Percentiles rank a stretch among this genome's conserved stretches.
Evolutionary conservation across 2,797 vertebrate genomes (phyloP).

Genomic region (Artibeus lituratus): DNA sequence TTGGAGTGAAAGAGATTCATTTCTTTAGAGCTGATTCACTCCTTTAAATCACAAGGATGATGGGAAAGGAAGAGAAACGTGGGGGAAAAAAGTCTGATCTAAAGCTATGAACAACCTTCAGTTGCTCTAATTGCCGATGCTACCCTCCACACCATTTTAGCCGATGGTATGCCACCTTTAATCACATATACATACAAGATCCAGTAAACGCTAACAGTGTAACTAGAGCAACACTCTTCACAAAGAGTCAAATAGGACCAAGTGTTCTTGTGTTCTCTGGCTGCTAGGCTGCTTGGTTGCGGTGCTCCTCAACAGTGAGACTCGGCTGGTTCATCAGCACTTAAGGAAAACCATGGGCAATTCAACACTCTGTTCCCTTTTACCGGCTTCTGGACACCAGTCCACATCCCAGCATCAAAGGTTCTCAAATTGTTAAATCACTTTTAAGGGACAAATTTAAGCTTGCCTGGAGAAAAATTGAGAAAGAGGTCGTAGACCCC

Average conservation of each 20-base stretch:
- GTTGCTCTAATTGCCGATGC: neutral
- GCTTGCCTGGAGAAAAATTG: neutral
- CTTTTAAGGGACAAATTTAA: slow-evolving; percentile 10
- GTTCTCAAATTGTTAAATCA: neutral
- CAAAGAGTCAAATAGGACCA: neutral
- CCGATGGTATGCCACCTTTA: neutral
- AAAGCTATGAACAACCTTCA: neutral
- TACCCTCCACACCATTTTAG: neutral
- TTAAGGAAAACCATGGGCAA: neutral
- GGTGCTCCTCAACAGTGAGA: neutral
- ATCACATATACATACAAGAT: neutral
- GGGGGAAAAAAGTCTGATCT: neutral
- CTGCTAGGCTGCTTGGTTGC: slow-evolving; percentile 27
- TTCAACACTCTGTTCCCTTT: neutral
- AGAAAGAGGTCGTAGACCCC: neutral
- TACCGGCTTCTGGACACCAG: neutral
- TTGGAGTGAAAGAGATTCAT: neutral
- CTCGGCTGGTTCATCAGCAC: neutral
- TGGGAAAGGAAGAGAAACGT: neutral
- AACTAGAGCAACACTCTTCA: slow-evolving; percentile 51
- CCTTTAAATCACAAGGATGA: neutral
- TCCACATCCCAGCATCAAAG: neutral
- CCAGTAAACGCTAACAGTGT: slow-evolving; percentile 9
- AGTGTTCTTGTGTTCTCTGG: neutral
- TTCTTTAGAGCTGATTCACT: neutral